A percentile compares a stretch with the other conserved stretches of the same genome.
Evolutionary conservation across 2,888 invertebrate genomes (phyloP).

Genomic region (Drosophila neutralis): DNA sequence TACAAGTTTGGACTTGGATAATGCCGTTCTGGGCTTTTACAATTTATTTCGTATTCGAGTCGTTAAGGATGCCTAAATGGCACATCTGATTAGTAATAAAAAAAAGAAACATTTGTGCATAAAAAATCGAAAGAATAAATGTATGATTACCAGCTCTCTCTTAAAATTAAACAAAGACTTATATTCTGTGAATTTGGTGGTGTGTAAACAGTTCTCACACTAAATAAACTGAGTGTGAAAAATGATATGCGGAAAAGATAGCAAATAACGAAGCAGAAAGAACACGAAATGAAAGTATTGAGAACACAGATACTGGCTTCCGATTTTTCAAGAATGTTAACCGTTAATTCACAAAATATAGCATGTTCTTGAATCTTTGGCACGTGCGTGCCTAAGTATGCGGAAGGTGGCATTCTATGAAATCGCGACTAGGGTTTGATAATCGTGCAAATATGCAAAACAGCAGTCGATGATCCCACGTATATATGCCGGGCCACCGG

Average conservation of each 20-base stretch:
- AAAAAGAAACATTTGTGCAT: background rate
- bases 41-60: background rate
- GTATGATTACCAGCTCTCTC: fast-evolving
- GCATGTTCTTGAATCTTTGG: conserved; percentile 48
- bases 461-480: conserved; percentile 6
- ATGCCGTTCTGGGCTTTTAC: too few species aligned
- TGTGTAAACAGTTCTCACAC: background rate
- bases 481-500: conserved; percentile 57
- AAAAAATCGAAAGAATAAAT: too few species aligned
- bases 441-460: conserved; percentile 54
- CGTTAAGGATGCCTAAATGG: fast-evolving
- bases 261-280: background rate
- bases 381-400: conserved; percentile 35
- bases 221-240: background rate
- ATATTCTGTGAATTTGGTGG: background rate
- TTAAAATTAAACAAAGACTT: background rate
- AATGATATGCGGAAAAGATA: conserved; percentile 4
- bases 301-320: background rate
- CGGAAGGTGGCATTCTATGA: conserved; percentile 45
- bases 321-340: background rate
- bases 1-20: background rate
- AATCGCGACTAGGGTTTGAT: conserved; percentile 27
- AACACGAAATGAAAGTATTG: conserved; percentile 19
- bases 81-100: background rate
- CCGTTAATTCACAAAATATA: conserved; percentile 14